Conservation (phyloP, 2,113 vertebrate species). For the Pollimyrus isidori region DNA sequence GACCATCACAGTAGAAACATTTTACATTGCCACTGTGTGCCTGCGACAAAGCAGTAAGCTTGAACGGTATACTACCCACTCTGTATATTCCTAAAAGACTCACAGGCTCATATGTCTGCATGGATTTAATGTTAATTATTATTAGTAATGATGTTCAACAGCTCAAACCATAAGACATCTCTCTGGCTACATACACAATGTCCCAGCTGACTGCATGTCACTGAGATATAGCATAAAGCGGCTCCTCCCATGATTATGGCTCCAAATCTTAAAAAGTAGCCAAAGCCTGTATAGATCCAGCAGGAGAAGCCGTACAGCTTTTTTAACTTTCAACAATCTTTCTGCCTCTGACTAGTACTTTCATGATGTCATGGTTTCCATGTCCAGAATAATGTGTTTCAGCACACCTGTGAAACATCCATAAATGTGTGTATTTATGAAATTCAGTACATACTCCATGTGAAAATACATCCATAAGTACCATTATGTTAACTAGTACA, state of each 20-base stretch:
- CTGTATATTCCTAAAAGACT: background rate
- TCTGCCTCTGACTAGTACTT: constrained; percentile 51
- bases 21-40: constrained; percentile 72
- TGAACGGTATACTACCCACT: background rate
- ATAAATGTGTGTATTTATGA: constrained; percentile 1
- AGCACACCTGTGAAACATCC: constrained; percentile 42
- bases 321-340: background rate
- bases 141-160: background rate
- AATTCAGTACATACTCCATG: background rate
- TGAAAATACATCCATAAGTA: background rate
- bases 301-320: background rate
- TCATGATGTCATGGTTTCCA: constrained; percentile 52
- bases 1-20: constrained; percentile 82
- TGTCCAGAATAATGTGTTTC: constrained; percentile 28
- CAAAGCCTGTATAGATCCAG: background rate
- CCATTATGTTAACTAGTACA: background rate
- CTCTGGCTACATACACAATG: background rate
- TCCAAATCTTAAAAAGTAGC: background rate
- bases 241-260: background rate
- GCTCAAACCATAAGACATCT: background rate
- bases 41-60: constrained; percentile 43
- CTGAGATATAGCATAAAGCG: background rate
- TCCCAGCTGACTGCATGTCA: background rate
- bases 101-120: background rate
- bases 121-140: background rate